Conservation (phyloP, 2,113 vertebrate species). For the Mus spicilegus region DNA sequence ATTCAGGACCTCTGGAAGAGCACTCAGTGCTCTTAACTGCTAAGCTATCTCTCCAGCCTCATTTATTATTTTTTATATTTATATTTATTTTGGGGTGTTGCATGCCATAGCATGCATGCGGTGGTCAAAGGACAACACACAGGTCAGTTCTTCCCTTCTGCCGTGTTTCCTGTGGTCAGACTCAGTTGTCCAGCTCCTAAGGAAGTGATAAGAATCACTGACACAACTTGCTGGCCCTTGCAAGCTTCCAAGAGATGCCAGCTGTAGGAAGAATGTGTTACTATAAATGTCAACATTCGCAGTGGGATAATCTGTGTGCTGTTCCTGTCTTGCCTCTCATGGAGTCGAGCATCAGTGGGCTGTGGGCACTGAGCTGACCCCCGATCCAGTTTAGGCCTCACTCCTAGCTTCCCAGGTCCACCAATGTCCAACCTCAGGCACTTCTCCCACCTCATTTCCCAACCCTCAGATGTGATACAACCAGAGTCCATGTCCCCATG, state of each 20-base stretch:
- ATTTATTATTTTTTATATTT: background rate
- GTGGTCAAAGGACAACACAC: background rate
- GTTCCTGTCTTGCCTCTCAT: background rate
- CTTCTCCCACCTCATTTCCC: background rate
- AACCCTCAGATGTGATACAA: background rate
- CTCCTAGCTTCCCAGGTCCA: fast-evolving
- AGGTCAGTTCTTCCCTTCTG: background rate
- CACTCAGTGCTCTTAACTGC: too few relatives aligned
- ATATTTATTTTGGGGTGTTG: background rate
- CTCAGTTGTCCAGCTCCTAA: background rate
- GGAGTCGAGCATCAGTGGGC: too few relatives aligned
- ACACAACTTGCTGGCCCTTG: background rate
- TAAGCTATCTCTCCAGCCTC: too few relatives aligned
- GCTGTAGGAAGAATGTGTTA: background rate
- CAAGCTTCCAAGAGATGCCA: background rate
- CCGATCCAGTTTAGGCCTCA: background rate
- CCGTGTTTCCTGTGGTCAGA: background rate
- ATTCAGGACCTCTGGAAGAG: too few relatives aligned
- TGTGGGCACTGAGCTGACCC: background rate
- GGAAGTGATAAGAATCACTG: background rate
- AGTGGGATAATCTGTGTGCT: too few relatives aligned
- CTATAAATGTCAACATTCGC: fast-evolving
- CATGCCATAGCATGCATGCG: background rate
- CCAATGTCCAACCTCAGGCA: fast-evolving
- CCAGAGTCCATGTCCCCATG: fast-evolving